phyloP scores from a whole-genome alignment of 2,797 vertebrate species.

The Monodelphis domestica region DNA sequence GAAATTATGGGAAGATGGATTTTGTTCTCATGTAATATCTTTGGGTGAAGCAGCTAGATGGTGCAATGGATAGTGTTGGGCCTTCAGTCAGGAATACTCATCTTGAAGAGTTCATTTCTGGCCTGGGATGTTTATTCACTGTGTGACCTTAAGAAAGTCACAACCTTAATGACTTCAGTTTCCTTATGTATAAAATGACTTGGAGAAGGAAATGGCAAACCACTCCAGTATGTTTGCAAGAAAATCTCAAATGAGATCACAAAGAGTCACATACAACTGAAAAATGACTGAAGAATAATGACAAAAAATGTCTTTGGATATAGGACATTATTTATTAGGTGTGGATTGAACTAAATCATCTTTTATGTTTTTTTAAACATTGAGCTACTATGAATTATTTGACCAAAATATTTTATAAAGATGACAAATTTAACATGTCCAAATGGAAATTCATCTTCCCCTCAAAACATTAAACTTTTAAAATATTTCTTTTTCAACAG shows the following conservation, averaged over 20 bases:
- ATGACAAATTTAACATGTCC: not conserved
- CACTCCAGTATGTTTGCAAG: not conserved
- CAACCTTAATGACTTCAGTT: no score
- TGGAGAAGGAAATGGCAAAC: not conserved
- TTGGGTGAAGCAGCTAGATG: not conserved
- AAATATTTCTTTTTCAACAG: not conserved
- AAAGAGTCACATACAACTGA: not conserved
- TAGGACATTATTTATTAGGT: not conserved
- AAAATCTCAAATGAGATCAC: not conserved
- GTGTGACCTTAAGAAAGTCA: not conserved
- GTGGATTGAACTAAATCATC: not conserved
- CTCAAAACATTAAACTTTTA: not conserved
- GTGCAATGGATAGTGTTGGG: not conserved
- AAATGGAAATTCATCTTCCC: not conserved
- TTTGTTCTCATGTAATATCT: not conserved
- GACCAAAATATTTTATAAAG: not conserved
- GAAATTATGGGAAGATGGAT: not conserved
- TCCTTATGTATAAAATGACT: no score
- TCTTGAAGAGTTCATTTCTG: not conserved
- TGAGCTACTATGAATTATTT: not conserved
- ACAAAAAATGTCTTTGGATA: not conserved
- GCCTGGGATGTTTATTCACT: no score
- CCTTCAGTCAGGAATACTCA: not conserved
- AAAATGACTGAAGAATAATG: not conserved
- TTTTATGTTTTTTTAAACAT: not conserved